phyloP scores from a whole-genome alignment of 2,797 vertebrate genomes.

The Coilia nasus region DNA sequence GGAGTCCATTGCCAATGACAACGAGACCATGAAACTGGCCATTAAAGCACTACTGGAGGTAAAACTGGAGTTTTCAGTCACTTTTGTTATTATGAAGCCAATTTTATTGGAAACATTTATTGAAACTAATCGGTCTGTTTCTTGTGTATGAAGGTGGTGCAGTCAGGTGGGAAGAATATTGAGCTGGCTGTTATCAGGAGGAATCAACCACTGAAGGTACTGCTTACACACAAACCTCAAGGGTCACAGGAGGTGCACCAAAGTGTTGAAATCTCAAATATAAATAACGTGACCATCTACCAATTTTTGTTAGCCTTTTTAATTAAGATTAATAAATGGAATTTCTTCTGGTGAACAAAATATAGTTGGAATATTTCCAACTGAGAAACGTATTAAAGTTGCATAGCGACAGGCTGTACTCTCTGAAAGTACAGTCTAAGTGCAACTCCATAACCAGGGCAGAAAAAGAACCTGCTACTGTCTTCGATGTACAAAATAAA shows the following conservation, averaged over 20 bases:
- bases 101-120: background rate
- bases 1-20: conserved; percentile 78
- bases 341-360: too few species aligned
- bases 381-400: too few species aligned
- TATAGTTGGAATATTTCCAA: too few species aligned
- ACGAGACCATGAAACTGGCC: conserved; percentile 79
- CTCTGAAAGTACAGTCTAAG: background rate
- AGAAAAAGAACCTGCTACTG: too few species aligned
- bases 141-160: conserved; percentile 69
- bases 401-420: background rate
- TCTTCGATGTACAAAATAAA: background rate
- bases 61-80: conserved; percentile 44
- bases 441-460: background rate
- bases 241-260: background rate
- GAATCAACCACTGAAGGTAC: conserved; percentile 81
- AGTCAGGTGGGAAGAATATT: conserved; percentile 85
- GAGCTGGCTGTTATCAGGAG: conserved; percentile 81
- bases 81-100: background rate
- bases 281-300: too few species aligned
- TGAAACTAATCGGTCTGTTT: background rate
- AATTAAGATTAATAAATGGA: too few species aligned
- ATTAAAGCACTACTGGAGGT: conserved; percentile 86
- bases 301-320: too few species aligned
- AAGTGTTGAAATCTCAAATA: too few species aligned
- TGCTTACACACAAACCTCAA: background rate